Conservation (phyloP, 2,113 vertebrate species). For the Paradoxurus hermaphroditus region DNA sequence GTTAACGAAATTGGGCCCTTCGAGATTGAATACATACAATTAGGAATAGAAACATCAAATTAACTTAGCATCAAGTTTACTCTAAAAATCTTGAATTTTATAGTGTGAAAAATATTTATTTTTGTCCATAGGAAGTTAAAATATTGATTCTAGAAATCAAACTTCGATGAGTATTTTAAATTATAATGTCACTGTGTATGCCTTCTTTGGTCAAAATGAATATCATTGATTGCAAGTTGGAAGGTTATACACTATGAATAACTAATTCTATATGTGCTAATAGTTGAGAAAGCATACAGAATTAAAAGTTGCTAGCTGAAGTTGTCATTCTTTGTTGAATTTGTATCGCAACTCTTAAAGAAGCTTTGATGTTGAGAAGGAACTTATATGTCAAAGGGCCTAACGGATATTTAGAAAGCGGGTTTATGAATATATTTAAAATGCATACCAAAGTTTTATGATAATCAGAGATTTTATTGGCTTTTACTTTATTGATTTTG, state of each 20-base stretch:
- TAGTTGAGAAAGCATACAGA: neutral
- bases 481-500: neutral
- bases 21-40: neutral
- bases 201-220: neutral
- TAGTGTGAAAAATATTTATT: neutral
- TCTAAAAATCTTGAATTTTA: neutral
- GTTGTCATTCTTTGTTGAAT: neutral
- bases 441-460: neutral
- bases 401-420: neutral
- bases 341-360: neutral
- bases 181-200: neutral
- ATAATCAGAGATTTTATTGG: slow-evolving; percentile 1
- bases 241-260: neutral
- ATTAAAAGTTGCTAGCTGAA: neutral
- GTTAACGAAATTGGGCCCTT: neutral
- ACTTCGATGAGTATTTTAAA: neutral
- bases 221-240: neutral
- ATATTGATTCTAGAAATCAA: neutral
- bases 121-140: neutral
- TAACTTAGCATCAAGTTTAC: neutral
- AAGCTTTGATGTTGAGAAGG: neutral
- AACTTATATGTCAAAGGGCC: neutral
- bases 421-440: neutral
- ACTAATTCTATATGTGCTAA: neutral
- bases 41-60: neutral